Base-by-base conservation (phyloP, 2,113 vertebrate species). In the Polypterus bichir region DNA sequence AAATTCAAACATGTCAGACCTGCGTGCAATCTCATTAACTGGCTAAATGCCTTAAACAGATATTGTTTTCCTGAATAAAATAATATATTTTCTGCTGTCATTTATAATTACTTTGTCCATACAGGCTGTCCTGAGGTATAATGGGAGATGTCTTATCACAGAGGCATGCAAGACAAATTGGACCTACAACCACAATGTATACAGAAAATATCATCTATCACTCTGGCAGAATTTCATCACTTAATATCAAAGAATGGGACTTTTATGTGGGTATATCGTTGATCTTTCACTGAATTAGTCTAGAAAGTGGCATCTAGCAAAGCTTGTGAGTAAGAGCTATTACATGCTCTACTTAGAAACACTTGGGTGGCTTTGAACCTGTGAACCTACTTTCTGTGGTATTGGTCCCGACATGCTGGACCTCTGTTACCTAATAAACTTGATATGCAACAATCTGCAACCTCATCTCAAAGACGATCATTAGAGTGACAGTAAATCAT, bases 391-490 rank as follows among this genome's bases (percentile, higher is more conserved):
- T 45, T 67, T 67, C 57, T 46, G 62, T 47, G 70, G 65, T 44
- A 49, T 47, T 66, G 6, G 69, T 51, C 10, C 49, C 66, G 67
- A 67, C 68, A 66, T 71, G 75, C 65, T 71, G 71, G 85, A 69
- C 73, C 70, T 71, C 59, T 73, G 62, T 76, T 84, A 77, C 74
- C 73, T 78, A 78, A 85, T 80, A 74, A 82, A 77, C 78, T 69
- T 69, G 66, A 69, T 73, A 78, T 72, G 77, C 70, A 72, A 69
- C 65, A 70, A 73, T 75, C 62, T 69, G 71, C 72, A 64, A 72
- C 27, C 72, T 63, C 48, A 77, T 77, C 82, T 86, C 83, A 74
- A 63, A 81, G 74, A 81, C 72, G 68, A 79, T 85, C 80, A 85
- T 83, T 86, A 86, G 55, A 76, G 73, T 11, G 59, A 76, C 48